These are phyloP conservation scores for zebrafish (Danio rerio) DNA, from an alignment of 2,113 vertebrate species.

Conservation along the genomic window GRCz12tu NC_133191.1:46309501-46310000, in stretches of 20 bases:
- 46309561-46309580: not conserved
- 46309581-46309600: not conserved
- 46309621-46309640: constrained; percentile 57
- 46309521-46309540: constrained; percentile 33
- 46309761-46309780: constrained; percentile 72
- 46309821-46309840: constrained; percentile 77
- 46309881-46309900: constrained; percentile 74
- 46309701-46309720: constrained; percentile 68
- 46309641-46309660: constrained; percentile 61
- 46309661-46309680: constrained; percentile 61
- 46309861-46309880: constrained; percentile 35
- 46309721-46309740: constrained; percentile 67
- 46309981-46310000: constrained; percentile 78
- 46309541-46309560: constrained; percentile 5
- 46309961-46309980: constrained; percentile 23
- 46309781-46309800: constrained; percentile 77
- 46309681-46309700: constrained; percentile 71
- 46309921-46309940: not conserved
- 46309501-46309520: not conserved
- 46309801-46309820: constrained; percentile 65
- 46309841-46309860: constrained; percentile 76
- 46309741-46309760: constrained; percentile 71
- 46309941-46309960: constrained; percentile 38
- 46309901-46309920: constrained; percentile 65
- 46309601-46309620: not conserved